Evolutionary conservation across 2,113 vertebrate genomes (phyloP), one percentile per base, ranked within the genome.

Genomic region (Calidris pygmaea): DNA sequence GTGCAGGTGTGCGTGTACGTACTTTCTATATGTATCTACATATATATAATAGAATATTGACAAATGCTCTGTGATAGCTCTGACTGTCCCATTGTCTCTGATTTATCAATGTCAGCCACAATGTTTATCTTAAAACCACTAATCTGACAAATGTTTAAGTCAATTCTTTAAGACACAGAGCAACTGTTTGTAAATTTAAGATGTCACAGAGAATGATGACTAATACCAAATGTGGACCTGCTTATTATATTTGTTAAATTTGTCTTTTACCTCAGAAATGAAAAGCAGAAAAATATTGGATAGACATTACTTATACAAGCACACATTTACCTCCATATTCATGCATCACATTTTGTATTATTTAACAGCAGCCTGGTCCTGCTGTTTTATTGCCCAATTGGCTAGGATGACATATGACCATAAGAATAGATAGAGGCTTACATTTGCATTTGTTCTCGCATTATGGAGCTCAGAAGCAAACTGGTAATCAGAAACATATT

Each of bases 301-400:
- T 29, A 95, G 45, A 20, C 27, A 81, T 83, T 87, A 75, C 43
- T 95, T 95, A 78, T 15, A 50, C 30, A 95, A 95, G 55, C 18
- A 78, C 41, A 66, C 9, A n/a, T 95, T 95, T 89, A 32, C 72
- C 45, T 87, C 88, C n/a, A 24, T 52, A 71, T 74, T 82, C 68
- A 89, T 86, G 52, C 55, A 81, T 81, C 67, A 55, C 22, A 77
- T 90, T 95, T 89, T 96, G 89, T 94, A 91, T 97, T 97, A 96
- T 95, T 97, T 97, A 97, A 91, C 67, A 92, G 78, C 29, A 90
- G 37, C 66, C 47, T 85, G 43, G 81, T 84, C 85, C 88, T 85
- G 92, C 95, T 96, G 88, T 91, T 96, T 97, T 97, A 97, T 96
- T 90, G 89, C 72, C 88, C 87, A 95, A 30, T 97, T 96, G 89